phyloP scores from a whole-genome alignment of 2,113 vertebrate species.

The Emydura subglobosa region DNA sequence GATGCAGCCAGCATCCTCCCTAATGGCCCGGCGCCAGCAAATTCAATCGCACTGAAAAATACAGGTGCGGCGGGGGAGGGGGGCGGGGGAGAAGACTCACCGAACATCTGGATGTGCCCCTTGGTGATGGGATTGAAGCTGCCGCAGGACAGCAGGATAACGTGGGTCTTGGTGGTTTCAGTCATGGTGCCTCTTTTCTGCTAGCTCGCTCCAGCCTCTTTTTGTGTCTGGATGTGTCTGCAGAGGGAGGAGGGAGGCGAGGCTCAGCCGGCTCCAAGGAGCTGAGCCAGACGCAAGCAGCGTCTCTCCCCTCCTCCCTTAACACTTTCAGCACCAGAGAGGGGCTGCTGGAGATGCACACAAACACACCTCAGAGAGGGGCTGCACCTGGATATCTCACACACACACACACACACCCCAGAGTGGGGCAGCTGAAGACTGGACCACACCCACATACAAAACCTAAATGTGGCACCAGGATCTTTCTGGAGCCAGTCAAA shows the following conservation, averaged over 20 bases:
- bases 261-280: conserved; percentile 75
- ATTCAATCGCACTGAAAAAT: conserved; percentile 1
- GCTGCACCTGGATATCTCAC: accelerated
- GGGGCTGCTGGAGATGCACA: background rate
- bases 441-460: accelerated
- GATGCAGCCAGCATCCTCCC: background rate
- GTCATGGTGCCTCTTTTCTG: conserved; percentile 83
- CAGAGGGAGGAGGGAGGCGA: conserved; percentile 78
- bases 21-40: background rate
- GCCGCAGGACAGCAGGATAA: conserved; percentile 95
- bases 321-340: conserved; percentile 58
- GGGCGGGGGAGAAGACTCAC: conserved; percentile 79
- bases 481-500: accelerated
- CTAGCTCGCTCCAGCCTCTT: conserved; percentile 30
- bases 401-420: background rate
- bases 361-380: background rate
- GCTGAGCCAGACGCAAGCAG: conserved; percentile 72
- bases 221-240: conserved; percentile 74
- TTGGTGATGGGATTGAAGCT: conserved; percentile 98
- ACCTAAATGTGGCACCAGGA: accelerated
- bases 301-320: conserved; percentile 66
- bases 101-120: conserved; percentile 98
- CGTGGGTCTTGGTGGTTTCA: conserved; percentile 92
- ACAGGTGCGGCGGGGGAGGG: background rate
- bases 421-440: accelerated